phyloP scores from a whole-genome alignment of 2,888 invertebrate genomes.

The Halocaridina rubra region DNA sequence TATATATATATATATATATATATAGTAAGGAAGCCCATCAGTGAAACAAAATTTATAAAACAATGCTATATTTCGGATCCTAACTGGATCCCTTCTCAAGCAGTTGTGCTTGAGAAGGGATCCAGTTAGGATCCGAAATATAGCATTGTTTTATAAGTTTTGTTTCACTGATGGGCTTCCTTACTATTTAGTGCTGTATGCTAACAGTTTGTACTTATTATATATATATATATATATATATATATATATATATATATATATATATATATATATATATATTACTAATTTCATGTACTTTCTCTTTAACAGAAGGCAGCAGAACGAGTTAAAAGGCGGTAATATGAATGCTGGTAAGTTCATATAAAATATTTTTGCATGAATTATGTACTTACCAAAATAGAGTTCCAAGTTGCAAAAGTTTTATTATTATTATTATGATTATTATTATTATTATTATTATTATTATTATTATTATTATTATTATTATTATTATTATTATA shows the following conservation, averaged over 20 bases:
- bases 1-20: neutral
- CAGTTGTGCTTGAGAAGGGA: too few species aligned
- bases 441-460: constrained; percentile 3
- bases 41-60: neutral
- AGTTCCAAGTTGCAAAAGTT: too few species aligned
- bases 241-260: neutral
- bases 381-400: too few species aligned
- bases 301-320: constrained; percentile 27
- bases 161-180: too few species aligned
- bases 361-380: too few species aligned
- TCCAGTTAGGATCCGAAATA: too few species aligned
- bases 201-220: too few species aligned
- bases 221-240: neutral
- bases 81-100: too few species aligned
- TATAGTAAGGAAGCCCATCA: neutral
- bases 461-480: constrained; percentile 5
- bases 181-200: too few species aligned
- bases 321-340: constrained; percentile 34
- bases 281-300: neutral
- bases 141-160: too few species aligned
- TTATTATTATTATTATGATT: neutral
- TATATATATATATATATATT: too few species aligned
- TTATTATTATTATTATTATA: neutral
- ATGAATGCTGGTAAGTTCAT: constrained; percentile 38
- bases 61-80: too few species aligned